Conservation (phyloP, 2,113 vertebrate genomes). For the Seriola quinqueradiata region DNA sequence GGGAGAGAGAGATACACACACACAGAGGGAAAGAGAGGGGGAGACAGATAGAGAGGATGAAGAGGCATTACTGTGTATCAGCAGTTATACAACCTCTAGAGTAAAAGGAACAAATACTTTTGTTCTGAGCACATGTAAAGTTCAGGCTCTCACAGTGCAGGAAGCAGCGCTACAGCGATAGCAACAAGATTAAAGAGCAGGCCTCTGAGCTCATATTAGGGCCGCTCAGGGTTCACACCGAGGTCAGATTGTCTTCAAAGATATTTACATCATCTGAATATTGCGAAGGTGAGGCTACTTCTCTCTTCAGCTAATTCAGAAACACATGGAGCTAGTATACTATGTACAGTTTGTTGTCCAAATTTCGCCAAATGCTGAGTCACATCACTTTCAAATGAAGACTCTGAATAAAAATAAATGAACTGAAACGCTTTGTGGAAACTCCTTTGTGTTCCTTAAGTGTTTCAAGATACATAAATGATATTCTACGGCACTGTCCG, state of each 20-base stretch:
- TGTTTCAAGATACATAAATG: neutral
- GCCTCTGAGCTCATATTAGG: slow-evolving; percentile 9
- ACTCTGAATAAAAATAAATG: too few species aligned
- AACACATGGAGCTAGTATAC: neutral
- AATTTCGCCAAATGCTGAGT: too few species aligned
- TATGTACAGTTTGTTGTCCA: too few species aligned
- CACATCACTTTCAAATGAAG: too few species aligned
- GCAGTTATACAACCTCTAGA: slow-evolving; percentile 58
- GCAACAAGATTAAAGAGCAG: slow-evolving; percentile 39
- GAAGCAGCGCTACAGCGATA: slow-evolving; percentile 6
- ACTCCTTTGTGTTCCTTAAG: neutral
- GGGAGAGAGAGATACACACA: slow-evolving; percentile 28
- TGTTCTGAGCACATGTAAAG: slow-evolving; percentile 51
- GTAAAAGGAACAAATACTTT: slow-evolving; percentile 65
- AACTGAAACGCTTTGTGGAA: neutral
- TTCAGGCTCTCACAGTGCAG: slow-evolving; percentile 45
- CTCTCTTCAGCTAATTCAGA: neutral
- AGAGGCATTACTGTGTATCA: slow-evolving; percentile 51
- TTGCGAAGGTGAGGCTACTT: neutral
- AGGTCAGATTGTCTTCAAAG: slow-evolving; percentile 3
- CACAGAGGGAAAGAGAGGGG: slow-evolving; percentile 8
- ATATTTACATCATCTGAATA: slow-evolving; percentile 8
- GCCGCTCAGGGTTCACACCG: slow-evolving; percentile 10
- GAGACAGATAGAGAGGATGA: slow-evolving; percentile 47
- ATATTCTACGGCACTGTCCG: too few species aligned